Percentiles rank a stretch among this genome's conserved stretches.
phyloP scores from a whole-genome alignment of 2,113 vertebrate species.

The Stegostoma tigrinum region DNA sequence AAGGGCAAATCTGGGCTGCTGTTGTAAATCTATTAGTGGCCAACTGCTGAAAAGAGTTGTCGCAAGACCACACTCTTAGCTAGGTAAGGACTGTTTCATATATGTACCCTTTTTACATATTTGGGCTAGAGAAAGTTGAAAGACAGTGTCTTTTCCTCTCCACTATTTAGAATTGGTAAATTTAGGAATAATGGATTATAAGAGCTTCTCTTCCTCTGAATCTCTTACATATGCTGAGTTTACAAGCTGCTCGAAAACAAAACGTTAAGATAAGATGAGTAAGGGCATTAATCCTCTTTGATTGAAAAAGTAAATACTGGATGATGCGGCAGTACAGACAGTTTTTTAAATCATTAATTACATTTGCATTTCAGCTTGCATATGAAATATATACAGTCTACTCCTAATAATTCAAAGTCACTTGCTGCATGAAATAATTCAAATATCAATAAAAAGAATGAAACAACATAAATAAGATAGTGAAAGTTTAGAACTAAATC shows the following conservation, averaged over 20 bases:
- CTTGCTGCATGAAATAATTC: not conserved
- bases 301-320: not conserved
- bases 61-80: not conserved
- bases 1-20: not conserved
- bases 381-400: conserved; percentile 23
- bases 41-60: not conserved
- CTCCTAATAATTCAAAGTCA: conserved; percentile 31
- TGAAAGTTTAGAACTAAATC: not conserved
- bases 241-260: not conserved
- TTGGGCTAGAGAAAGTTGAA: too few relatives aligned
- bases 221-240: not conserved
- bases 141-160: not conserved
- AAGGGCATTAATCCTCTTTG: not conserved
- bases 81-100: not conserved
- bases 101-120: not conserved
- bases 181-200: not conserved
- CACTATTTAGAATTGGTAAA: not conserved
- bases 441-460: not conserved
- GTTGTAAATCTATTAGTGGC: not conserved
- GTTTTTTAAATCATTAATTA: conserved; percentile 25
- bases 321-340: not conserved
- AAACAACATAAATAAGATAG: conserved; percentile 14
- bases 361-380: not conserved
- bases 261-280: not conserved
- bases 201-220: not conserved